These are phyloP conservation scores for Lapara coniferarum DNA, from an alignment of 2,888 invertebrate genomes.

Conservation along the genomic window DNA sequence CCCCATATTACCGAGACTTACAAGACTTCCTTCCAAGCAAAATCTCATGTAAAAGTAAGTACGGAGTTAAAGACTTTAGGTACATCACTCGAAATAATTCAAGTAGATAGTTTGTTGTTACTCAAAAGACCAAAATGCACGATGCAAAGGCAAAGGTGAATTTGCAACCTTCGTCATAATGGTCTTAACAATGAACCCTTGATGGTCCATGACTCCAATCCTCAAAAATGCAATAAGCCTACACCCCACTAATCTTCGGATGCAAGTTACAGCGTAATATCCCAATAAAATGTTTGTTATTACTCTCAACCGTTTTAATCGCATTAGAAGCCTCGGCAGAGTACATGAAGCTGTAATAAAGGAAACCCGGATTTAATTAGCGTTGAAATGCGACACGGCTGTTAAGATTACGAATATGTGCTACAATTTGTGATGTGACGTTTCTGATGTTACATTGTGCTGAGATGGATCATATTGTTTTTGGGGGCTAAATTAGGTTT, in stretches of 20 bases:
- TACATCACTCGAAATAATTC: too few relatives aligned
- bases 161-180: neutral
- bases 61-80: too few relatives aligned
- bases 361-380: constrained; percentile 58
- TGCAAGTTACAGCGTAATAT: constrained; percentile 46
- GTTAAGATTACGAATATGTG: constrained; percentile 41
- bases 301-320: constrained; percentile 52
- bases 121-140: neutral
- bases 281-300: constrained; percentile 69
- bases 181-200: neutral
- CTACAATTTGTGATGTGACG: constrained; percentile 38
- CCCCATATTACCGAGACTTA: too few relatives aligned
- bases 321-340: constrained; percentile 47
- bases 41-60: too few relatives aligned
- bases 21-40: too few relatives aligned
- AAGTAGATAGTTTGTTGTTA: too few relatives aligned
- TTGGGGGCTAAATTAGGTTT: too few relatives aligned
- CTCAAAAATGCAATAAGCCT: constrained; percentile 8
- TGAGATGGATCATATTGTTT: too few relatives aligned
- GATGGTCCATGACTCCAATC: constrained; percentile 2
- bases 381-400: constrained; percentile 50
- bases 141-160: neutral
- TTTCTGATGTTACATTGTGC: constrained; percentile 19
- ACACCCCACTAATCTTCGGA: constrained; percentile 4
- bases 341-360: constrained; percentile 49